These are phyloP conservation scores for Nothocercus julius DNA, from an alignment of 2,113 vertebrate genomes.

Conservation along the genomic window DNA sequence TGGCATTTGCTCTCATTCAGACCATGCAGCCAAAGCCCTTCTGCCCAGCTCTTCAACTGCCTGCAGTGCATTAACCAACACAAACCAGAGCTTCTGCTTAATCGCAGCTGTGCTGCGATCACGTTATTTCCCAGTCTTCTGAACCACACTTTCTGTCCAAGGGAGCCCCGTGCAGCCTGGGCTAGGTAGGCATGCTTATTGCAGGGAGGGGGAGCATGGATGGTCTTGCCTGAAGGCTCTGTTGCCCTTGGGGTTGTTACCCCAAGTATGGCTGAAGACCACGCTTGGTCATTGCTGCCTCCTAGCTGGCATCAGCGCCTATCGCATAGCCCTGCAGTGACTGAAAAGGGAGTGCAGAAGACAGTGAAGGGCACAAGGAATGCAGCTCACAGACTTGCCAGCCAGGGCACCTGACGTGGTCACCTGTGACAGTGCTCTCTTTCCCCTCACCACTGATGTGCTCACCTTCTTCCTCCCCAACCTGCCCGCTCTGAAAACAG, in stretches of 20 bases:
- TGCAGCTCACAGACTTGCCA: background rate
- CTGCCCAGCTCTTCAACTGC: background rate
- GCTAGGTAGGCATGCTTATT: fast-evolving
- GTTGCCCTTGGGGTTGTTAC: background rate
- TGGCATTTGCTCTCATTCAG: background rate
- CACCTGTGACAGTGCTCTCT: no score
- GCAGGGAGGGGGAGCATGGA: background rate
- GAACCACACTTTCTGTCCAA: background rate
- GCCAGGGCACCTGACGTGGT: background rate
- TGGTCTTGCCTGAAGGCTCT: no score
- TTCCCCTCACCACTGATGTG: no score
- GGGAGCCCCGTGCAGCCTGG: background rate
- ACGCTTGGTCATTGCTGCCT: background rate
- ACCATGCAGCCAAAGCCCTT: no score
- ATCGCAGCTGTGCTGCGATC: background rate
- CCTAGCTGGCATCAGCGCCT: background rate
- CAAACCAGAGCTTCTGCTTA: background rate
- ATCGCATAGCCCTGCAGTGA: background rate
- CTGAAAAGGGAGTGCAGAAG: background rate
- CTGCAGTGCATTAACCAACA: background rate
- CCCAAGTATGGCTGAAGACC: background rate
- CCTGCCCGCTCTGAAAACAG: no score
- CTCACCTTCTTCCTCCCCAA: no score
- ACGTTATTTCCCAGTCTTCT: background rate
- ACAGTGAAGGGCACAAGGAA: background rate